Evolutionary conservation across 92 coral and sea anemone genomes (phyloP).

Genomic region (Epizoanthus rinbou): DNA sequence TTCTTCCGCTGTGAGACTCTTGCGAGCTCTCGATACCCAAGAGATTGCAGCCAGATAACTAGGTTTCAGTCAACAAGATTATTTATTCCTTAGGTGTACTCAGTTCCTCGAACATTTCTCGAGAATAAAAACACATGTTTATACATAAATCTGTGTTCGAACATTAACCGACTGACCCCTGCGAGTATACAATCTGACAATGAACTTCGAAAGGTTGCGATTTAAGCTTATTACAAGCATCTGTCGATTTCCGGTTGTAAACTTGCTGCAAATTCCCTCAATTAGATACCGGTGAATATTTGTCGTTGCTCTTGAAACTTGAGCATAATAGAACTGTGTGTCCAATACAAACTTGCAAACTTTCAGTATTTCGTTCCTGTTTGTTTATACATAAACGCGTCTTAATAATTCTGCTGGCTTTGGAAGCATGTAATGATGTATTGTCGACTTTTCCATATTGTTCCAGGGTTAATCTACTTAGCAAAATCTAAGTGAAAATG

Average conservation of each 20-base stretch:
- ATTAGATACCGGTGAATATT: constrained; percentile 16
- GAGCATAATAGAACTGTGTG: neutral
- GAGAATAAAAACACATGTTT: constrained; percentile 22
- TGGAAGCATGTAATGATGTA: neutral
- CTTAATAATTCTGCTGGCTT: neutral
- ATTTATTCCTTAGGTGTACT: neutral
- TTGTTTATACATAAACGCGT: neutral
- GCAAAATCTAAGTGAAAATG: neutral
- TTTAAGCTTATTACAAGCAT: constrained; percentile 7
- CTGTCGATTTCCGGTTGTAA: constrained; percentile 33
- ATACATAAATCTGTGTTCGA: constrained; percentile 18
- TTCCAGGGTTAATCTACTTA: constrained; percentile 1
- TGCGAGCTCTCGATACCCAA: neutral
- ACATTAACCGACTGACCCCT: constrained; percentile 27
- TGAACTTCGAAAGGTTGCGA: neutral
- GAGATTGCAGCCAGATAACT: neutral
- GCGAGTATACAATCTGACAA: constrained; percentile 9
- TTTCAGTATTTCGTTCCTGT: neutral
- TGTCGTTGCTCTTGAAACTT: constrained; percentile 9
- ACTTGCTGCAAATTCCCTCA: constrained; percentile 28
- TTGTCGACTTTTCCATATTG: neutral
- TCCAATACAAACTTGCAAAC: neutral
- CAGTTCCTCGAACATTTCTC: constrained; percentile 15
- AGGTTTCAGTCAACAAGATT: neutral
- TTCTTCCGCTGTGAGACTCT: constrained; percentile 13